Conservation (phyloP, 1,140 invertebrate genomes). For the Helicoverpa armigera region DNA sequence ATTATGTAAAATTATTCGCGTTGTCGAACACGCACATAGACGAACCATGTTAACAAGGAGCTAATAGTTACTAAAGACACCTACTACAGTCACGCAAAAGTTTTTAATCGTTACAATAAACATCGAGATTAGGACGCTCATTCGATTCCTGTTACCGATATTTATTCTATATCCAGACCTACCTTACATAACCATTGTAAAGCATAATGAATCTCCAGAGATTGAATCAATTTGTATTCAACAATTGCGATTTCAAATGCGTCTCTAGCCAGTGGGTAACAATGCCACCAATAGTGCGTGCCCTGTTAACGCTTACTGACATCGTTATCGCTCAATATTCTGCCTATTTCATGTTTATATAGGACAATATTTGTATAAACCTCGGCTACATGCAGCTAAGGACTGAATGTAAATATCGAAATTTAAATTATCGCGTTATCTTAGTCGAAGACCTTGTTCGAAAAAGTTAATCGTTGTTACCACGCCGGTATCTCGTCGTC, state of each 20-base stretch:
- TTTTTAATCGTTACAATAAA: not conserved
- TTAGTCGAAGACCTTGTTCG: not conserved
- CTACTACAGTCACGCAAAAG: slow-evolving; percentile 20
- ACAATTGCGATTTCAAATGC: slow-evolving; percentile 20
- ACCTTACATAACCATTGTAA: slow-evolving; percentile 38
- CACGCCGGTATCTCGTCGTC: no score
- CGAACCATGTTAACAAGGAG: slow-evolving; percentile 2
- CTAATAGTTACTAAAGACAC: slow-evolving; percentile 10
- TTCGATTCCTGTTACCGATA: slow-evolving; percentile 23
- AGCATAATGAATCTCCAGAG: slow-evolving; percentile 30
- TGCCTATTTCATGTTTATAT: slow-evolving; percentile 7
- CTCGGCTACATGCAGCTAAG: not conserved
- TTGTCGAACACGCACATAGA: not conserved
- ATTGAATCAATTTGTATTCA: slow-evolving; percentile 33
- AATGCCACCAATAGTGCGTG: slow-evolving; percentile 22
- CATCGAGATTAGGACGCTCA: not conserved
- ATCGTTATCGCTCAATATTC: slow-evolving; percentile 34
- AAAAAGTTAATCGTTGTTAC: no score
- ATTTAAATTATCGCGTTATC: slow-evolving; percentile 5
- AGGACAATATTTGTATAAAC: slow-evolving; percentile 9
- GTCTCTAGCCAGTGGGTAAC: slow-evolving; percentile 1
- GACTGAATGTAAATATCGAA: not conserved
- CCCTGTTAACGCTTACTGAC: slow-evolving; percentile 1
- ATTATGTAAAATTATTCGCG: not conserved
- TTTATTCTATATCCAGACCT: slow-evolving; percentile 17